phyloP scores from a whole-genome alignment of 2,797 vertebrate species.

The Enteromius viviparus region DNA sequence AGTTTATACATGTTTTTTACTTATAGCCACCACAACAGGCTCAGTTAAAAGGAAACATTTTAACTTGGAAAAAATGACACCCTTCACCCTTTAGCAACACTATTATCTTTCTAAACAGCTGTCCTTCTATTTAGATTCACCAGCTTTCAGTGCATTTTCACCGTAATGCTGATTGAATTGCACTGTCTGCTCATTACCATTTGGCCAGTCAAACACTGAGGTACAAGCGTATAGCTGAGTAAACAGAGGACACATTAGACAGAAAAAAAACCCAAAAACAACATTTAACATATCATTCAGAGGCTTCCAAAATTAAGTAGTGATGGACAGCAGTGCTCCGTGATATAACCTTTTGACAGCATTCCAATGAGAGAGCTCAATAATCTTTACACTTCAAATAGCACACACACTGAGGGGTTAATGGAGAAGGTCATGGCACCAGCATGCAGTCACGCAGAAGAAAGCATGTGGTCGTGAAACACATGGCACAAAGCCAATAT shows the following conservation, averaged over 20 bases:
- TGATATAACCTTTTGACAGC: constrained; percentile 58
- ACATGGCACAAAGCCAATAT: constrained; percentile 71
- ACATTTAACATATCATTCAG: constrained; percentile 6
- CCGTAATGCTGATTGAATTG: constrained; percentile 49
- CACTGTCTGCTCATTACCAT: constrained; percentile 33
- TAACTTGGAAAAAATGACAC: not conserved
- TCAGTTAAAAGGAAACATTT: not conserved
- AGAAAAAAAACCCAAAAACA: not conserved
- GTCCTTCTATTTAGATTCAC: constrained; percentile 20
- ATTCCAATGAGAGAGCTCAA: constrained; percentile 60
- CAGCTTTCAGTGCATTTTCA: constrained; percentile 51
- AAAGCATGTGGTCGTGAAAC: constrained; percentile 77
- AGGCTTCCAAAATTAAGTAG: constrained; percentile 16
- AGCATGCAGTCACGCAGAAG: constrained; percentile 74
- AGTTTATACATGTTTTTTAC: not conserved
- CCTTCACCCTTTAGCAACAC: constrained; percentile 46
- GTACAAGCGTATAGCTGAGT: constrained; percentile 12
- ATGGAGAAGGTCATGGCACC: constrained; percentile 82
- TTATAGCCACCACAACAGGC: not conserved
- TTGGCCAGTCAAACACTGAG: constrained; percentile 46
- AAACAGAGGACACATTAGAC: not conserved
- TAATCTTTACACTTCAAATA: constrained; percentile 79
- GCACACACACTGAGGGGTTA: constrained; percentile 80
- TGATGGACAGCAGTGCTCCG: constrained; percentile 10
- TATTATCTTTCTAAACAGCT: constrained; percentile 58